These are phyloP conservation scores for Pseudorectes ferrugineus DNA, from an alignment of 2,113 vertebrate species.

Conservation along the genomic window DNA sequence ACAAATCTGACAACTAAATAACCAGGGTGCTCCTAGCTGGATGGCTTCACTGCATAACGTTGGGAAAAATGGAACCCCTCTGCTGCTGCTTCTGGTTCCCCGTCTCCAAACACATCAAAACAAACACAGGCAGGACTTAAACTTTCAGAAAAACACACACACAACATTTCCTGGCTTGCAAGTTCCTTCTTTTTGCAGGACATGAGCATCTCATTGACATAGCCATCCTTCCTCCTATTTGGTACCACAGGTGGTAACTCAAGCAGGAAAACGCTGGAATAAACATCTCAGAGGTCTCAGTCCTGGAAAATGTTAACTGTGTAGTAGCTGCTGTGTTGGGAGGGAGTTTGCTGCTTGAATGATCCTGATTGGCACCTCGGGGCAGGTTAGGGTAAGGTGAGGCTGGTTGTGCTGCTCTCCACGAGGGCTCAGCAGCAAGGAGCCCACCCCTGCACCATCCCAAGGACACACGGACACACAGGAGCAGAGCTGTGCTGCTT, in stretches of 20 bases:
- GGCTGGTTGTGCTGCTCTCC: neutral
- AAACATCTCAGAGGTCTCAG: neutral
- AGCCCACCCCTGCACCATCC: rapidly evolving
- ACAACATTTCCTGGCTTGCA: neutral
- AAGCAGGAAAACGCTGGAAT: neutral
- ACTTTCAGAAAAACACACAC: neutral
- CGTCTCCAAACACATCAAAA: neutral
- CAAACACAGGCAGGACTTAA: neutral
- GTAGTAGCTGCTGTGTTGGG: neutral
- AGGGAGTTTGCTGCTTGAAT: neutral
- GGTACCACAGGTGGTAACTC: neutral
- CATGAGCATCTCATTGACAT: neutral
- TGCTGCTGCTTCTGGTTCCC: neutral
- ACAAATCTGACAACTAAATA: neutral
- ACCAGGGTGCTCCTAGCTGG: neutral
- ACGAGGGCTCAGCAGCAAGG: rapidly evolving
- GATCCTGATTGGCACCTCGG: neutral
- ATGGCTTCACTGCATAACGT: rapidly evolving
- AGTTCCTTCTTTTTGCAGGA: neutral
- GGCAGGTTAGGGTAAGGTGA: neutral
- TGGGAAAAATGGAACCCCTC: neutral
- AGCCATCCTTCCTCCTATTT: neutral
- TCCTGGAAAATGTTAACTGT: neutral
- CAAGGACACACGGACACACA: rapidly evolving
- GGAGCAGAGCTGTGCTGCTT: neutral